Evolutionary conservation across 2,113 vertebrate genomes (phyloP), one percentile per base, ranked within the genome.

Genomic region (Gracilinanus agilis): DNA sequence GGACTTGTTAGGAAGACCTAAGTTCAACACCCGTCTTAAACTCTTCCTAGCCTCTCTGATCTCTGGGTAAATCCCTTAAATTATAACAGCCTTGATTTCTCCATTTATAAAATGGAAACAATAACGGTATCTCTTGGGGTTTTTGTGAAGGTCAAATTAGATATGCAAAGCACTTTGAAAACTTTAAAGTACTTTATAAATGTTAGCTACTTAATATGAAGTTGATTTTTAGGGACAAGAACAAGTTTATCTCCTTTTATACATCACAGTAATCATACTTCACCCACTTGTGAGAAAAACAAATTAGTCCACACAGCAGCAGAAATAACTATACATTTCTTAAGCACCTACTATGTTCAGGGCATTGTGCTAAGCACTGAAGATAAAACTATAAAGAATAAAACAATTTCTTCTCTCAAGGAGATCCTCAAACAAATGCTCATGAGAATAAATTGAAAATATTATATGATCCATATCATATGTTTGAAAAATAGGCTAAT

Each of bases 391-490:
- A 21, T 13, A 40, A 83, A 83, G 13, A 75, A n/a, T 40, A 19
- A 83, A 40, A 83, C 5, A 40, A 83, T 83, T 83, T 0, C 16
- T 83, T 21, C n/a, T 23, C n/a, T 83, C 7, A 83, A 83, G n/a
- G 40, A 19, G 19, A 83, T 6, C 19, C 67, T 40, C 67, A 83
- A 40, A 7, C 16, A 88, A 90, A 90, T 88, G 92, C 83, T 92
- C 91, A 2, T 54, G 91, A 88, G 95, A 54, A 24, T 92, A 94
- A 97, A 93, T 92, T 56, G 90, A 95, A 91, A 44, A 40, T 9
- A 56, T 44, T 9, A 54, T 25, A 25, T 21, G 90, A 89, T 34
- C 56, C 75, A 90, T 0, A 54, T 24, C 90, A 23, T 95, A 21
- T 3, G 0, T 91, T 44, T 97, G 58, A 93, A 96, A 94, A 44